Conservation (phyloP, 2,113 vertebrate species). For the Ramphastos sulfuratus region DNA sequence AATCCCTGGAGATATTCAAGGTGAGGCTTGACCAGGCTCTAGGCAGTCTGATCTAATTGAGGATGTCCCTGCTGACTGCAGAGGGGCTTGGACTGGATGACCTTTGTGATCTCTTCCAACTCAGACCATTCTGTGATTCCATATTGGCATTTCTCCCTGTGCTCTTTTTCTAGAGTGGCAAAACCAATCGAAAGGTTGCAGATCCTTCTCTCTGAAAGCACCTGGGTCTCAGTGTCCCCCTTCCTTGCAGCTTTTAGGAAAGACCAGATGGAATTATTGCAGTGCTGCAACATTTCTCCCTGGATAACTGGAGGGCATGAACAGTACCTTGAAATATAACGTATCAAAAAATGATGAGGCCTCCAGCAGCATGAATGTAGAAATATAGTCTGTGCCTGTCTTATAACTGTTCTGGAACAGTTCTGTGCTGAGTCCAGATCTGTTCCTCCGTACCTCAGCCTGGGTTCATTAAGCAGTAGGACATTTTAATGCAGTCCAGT, state of each 20-base stretch:
- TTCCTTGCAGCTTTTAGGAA: background rate
- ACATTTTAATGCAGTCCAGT: background rate
- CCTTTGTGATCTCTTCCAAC: no score
- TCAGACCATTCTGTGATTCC: no score
- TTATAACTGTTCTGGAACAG: background rate
- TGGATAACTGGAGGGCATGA: background rate
- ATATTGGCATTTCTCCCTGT: fast-evolving
- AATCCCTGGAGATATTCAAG: no score
- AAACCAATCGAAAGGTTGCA: background rate
- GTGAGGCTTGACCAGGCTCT: no score
- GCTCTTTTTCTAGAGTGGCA: background rate
- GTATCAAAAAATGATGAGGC: background rate
- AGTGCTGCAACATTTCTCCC: background rate
- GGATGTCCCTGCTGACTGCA: no score
- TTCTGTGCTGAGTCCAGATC: background rate
- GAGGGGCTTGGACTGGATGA: no score
- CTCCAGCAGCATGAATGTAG: background rate
- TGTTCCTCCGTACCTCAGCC: background rate
- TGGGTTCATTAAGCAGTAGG: background rate
- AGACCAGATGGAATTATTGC: background rate
- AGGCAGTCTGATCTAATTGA: no score
- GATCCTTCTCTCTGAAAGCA: background rate
- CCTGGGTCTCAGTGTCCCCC: background rate
- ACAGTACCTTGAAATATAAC: background rate
- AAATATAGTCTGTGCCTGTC: background rate